Conservation (phyloP, 2,113 vertebrate species). For the Apus apus region DNA sequence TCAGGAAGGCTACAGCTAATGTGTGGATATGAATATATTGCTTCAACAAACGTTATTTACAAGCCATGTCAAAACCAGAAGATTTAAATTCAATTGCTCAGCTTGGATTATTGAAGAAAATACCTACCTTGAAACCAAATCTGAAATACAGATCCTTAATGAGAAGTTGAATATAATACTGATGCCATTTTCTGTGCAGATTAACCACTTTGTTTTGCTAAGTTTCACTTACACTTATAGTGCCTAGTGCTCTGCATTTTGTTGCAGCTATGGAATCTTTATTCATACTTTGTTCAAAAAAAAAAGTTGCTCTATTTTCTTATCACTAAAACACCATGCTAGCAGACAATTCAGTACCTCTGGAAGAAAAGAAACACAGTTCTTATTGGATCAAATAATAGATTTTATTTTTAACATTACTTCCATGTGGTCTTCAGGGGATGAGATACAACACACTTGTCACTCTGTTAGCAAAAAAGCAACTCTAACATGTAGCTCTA, state of each 20-base stretch:
- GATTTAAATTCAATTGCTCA: background rate
- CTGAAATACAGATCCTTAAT: background rate
- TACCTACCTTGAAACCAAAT: background rate
- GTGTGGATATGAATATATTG: background rate
- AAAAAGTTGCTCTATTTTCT: background rate
- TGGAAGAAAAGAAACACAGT: background rate
- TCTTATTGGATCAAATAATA: background rate
- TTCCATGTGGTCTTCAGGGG: background rate
- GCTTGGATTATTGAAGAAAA: background rate
- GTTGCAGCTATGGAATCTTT: background rate
- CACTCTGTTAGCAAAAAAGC: background rate
- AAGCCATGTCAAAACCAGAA: background rate
- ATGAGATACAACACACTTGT: background rate
- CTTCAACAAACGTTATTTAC: rapidly evolving
- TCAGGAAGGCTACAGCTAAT: background rate
- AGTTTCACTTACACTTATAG: background rate
- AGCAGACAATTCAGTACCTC: background rate
- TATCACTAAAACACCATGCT: background rate
- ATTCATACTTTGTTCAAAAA: background rate
- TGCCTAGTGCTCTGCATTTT: background rate
- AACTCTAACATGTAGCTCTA: background rate
- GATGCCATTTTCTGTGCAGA: background rate
- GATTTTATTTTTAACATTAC: background rate
- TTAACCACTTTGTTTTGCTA: background rate
- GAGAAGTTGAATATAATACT: background rate